These are phyloP conservation scores for Parnassius smintheus DNA, from an alignment of 2,888 invertebrate species.

Conservation along the genomic window DNA sequence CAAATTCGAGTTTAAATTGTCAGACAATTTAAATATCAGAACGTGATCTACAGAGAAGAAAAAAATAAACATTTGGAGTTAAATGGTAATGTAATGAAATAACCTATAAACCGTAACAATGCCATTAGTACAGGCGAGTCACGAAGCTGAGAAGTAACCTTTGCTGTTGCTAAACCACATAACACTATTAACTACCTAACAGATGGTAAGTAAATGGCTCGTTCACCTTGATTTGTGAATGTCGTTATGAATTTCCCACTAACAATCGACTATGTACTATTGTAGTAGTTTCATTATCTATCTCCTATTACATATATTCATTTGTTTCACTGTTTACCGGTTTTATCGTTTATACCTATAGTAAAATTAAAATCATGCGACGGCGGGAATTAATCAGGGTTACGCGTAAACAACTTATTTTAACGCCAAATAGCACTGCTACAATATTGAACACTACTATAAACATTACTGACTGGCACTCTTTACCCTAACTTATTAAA, in stretches of 20 bases:
- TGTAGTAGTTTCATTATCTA: conserved; percentile 19
- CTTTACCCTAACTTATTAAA: too few species aligned
- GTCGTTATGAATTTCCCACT: conserved; percentile 50
- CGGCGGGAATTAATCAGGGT: too few species aligned
- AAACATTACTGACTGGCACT: too few species aligned
- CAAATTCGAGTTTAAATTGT: conserved; percentile 22
- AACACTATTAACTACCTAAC: conserved; percentile 47
- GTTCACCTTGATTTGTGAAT: conserved; percentile 61
- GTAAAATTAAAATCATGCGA: too few species aligned
- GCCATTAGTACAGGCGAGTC: conserved; percentile 47
- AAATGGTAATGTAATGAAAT: conserved; percentile 39
- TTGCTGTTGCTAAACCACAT: conserved; percentile 46
- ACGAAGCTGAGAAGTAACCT: conserved; percentile 60
- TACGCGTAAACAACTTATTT: too few species aligned
- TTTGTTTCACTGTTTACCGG: not conserved
- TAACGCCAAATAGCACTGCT: too few species aligned
- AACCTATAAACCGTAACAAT: conserved; percentile 45
- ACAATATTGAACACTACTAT: too few species aligned
- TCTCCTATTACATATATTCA: conserved; percentile 3
- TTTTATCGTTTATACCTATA: too few species aligned
- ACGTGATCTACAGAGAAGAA: conserved; percentile 33
- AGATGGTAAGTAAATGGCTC: conserved; percentile 52
- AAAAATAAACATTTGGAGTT: conserved; percentile 22
- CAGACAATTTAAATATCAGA: conserved; percentile 23
- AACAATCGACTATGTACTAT: conserved; percentile 31